Evolutionary conservation across 1,140 invertebrate species (phyloP), one percentile per base, ranked within the genome.

Genomic region (Drosophila parvula): DNA sequence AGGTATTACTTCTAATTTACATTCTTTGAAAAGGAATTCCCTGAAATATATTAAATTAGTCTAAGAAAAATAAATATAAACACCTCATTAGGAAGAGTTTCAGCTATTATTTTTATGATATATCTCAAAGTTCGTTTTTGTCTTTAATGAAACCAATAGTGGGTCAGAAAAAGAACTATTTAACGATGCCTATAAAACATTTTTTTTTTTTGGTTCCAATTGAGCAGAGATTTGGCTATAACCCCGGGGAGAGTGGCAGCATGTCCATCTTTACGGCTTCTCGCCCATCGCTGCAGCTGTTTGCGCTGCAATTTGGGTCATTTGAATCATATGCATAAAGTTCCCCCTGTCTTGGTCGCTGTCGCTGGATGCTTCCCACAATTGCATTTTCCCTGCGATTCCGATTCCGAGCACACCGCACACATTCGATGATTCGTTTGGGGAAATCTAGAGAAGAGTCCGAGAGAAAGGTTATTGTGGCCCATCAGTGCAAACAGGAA

Each of bases 221-320:
- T 3, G 28, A 27, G 10, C 8, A 30, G 7, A 8, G 18, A 53
- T 3, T 38, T 36, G 34, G 51, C 18, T 53, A 22, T 53, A 53
- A 16, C 68, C 44, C 9, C 12, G 14, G 51, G 10, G 5, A 71
- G 67, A 11, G 67, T 71, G 38, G 27, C 58, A 58, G 34, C 28
- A n/a, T 68, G 71, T 63, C 50, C 60, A 48, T 69, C 70, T 62
- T 55, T 14, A 27, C 10, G 45, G 56, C 48, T 62, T 56, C 69
- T 64, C 71, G 50, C 64, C 61, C 65, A 79, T 81, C 44, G 56
- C 16, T 75, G 69, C 64, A 78, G 83, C 57, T 86, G 84, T 89
- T 89, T 89, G 85, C 59, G 64, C 43, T 84, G 70, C 85, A 89
- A 89, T 89, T 89, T 89, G 67, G 84, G 84, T 89, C 84, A 89